A percentile compares a stretch with the other conserved stretches of the same genome.
Conservation (phyloP, 2,888 invertebrate species). For the Gastrophysa polygoni region DNA sequence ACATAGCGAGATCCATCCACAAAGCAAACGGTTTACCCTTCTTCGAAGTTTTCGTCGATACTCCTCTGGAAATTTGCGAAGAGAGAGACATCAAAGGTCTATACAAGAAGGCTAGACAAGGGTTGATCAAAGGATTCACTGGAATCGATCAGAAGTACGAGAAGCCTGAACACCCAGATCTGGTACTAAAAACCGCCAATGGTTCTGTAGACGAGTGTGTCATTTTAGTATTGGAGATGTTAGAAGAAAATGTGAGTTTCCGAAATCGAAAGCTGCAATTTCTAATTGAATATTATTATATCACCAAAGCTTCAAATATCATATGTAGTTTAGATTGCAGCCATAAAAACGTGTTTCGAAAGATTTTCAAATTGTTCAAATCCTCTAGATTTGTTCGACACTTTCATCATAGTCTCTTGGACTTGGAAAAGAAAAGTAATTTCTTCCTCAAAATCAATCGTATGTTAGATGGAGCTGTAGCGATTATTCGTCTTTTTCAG, state of each 20-base stretch:
- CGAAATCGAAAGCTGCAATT: too few species aligned
- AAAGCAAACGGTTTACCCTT: conserved; percentile 83
- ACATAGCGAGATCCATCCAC: conserved; percentile 86
- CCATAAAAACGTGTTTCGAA: too few species aligned
- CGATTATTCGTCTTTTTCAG: conserved; percentile 34
- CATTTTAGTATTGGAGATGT: conserved; percentile 76
- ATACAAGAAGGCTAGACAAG: conserved; percentile 96
- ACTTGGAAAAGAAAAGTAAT: too few species aligned
- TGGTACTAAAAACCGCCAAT: conserved; percentile 82
- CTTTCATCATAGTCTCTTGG: too few species aligned
- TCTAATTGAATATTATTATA: too few species aligned
- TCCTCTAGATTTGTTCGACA: too few species aligned
- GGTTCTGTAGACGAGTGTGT: conserved; percentile 83
- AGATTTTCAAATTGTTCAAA: too few species aligned
- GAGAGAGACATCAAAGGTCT: conserved; percentile 92
- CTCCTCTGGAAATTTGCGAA: conserved; percentile 92
- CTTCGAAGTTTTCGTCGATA: conserved; percentile 93
- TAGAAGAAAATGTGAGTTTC: conserved; percentile 68
- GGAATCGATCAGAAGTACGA: conserved; percentile 95
- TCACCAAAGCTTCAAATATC: too few species aligned
- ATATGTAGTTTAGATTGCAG: too few species aligned
- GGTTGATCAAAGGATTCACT: conserved; percentile 84
- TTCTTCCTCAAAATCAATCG: too few species aligned
- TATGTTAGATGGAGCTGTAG: too few species aligned
- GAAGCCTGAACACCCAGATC: conserved; percentile 79